Percentiles rank a stretch among this genome's conserved stretches.
Evolutionary conservation across 2,797 vertebrate genomes (phyloP).

Genomic region (Hozukius guyotensis): DNA sequence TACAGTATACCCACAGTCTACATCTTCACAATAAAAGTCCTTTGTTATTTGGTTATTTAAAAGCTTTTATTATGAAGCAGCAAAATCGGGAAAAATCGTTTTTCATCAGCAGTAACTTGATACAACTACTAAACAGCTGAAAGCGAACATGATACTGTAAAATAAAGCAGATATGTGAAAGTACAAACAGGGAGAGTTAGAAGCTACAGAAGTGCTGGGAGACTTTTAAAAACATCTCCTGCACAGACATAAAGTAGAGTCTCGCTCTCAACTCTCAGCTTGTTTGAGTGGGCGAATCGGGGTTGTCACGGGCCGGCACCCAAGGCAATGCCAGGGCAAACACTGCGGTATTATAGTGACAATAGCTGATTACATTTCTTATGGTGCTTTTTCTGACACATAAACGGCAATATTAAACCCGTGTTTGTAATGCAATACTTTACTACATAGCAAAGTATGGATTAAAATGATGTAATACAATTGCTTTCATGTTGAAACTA

Average conservation of each 20-base stretch:
- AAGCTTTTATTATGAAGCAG: too few species aligned
- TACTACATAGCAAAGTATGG: background rate
- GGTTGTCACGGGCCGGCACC: too few species aligned
- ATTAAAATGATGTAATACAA: background rate
- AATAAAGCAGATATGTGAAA: background rate
- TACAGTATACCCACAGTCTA: too few species aligned
- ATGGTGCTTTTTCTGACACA: background rate
- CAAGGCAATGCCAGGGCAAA: too few species aligned
- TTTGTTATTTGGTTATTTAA: too few species aligned
- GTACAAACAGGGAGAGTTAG: background rate
- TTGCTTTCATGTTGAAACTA: background rate
- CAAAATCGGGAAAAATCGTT: too few species aligned
- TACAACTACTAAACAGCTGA: too few species aligned
- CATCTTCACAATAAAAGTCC: background rate
- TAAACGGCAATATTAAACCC: background rate
- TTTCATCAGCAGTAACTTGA: too few species aligned
- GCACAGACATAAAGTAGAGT: background rate
- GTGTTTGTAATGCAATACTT: background rate
- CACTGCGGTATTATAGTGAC: background rate
- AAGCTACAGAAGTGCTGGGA: background rate
- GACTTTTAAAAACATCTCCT: background rate
- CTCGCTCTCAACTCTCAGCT: too few species aligned
- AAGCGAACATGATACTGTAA: background rate
- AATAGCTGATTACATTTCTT: background rate
- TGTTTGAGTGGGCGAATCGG: too few species aligned